phyloP scores from a whole-genome alignment of 2,888 invertebrate species.

The Invenusta paracnida region DNA sequence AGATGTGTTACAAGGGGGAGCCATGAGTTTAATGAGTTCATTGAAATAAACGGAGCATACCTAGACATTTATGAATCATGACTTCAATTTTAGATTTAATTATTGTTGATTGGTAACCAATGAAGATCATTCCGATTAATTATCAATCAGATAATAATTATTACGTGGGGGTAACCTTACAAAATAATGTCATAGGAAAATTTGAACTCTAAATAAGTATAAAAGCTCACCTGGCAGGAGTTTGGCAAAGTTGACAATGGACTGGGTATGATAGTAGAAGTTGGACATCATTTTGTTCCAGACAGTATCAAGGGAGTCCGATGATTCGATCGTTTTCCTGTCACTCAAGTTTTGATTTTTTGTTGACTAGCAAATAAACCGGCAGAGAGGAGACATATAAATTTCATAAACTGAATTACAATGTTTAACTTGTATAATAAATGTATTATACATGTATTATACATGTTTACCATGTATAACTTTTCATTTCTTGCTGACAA shows the following conservation, averaged over 20 bases:
- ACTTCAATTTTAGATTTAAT: too few relatives aligned
- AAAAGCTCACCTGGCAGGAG: constrained; percentile 10
- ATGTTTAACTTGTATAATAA: too few relatives aligned
- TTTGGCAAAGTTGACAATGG: constrained; percentile 35
- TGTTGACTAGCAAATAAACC: too few relatives aligned
- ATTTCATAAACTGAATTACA: too few relatives aligned
- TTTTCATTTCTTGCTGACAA: too few relatives aligned
- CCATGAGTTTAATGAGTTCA: not conserved
- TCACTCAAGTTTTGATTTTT: too few relatives aligned
- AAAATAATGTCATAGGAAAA: not conserved
- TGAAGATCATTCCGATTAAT: not conserved
- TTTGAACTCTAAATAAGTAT: not conserved
- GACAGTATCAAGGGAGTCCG: not conserved
- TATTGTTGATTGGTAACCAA: too few relatives aligned
- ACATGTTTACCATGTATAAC: too few relatives aligned
- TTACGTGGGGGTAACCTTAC: not conserved
- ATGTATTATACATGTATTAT: too few relatives aligned
- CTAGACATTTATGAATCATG: too few relatives aligned
- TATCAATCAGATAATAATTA: not conserved
- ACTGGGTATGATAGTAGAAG: not conserved
- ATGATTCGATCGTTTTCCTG: not conserved
- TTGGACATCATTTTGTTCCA: constrained; percentile 32
- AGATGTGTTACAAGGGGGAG: not conserved
- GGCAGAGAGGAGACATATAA: too few relatives aligned
- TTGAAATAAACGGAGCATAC: not conserved